Evolutionary conservation across 2,888 invertebrate species (phyloP).

Genomic region (Tanypteryx hageni): DNA sequence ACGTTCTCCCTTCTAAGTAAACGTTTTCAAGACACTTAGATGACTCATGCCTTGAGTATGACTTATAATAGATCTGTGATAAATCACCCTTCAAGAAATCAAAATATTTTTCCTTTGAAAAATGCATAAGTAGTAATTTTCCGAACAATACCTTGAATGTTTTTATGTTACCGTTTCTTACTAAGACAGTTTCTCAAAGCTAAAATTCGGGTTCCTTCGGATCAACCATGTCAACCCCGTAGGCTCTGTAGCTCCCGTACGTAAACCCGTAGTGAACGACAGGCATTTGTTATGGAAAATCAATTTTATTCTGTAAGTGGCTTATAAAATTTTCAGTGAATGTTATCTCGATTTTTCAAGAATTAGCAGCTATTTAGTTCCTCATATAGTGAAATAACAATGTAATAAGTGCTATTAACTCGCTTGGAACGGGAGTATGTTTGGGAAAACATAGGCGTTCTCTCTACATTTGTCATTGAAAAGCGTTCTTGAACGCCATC

Average conservation of each 20-base stretch:
- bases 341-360: neutral
- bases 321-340: neutral
- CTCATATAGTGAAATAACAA: neutral
- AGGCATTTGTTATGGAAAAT: constrained; percentile 45
- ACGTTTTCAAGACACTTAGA: no score
- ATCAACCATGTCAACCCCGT: constrained; percentile 48
- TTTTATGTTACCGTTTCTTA: neutral
- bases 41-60: no score
- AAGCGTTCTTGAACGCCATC: constrained; percentile 48
- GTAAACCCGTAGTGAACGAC: constrained; percentile 52
- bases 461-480: neutral
- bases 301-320: constrained; percentile 1
- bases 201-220: constrained; percentile 31
- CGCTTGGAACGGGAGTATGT: neutral
- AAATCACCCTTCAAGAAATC: no score
- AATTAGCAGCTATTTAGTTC: neutral
- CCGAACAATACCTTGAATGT: no score
- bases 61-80: no score
- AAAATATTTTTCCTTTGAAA: no score
- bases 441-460: neutral
- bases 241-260: neutral
- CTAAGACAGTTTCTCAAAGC: neutral
- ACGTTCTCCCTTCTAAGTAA: no score
- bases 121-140: no score
- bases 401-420: neutral